Percentiles rank a stretch among this genome's conserved stretches.
Conservation (phyloP, 2,113 vertebrate genomes). For the Neofelis nebulosa region DNA sequence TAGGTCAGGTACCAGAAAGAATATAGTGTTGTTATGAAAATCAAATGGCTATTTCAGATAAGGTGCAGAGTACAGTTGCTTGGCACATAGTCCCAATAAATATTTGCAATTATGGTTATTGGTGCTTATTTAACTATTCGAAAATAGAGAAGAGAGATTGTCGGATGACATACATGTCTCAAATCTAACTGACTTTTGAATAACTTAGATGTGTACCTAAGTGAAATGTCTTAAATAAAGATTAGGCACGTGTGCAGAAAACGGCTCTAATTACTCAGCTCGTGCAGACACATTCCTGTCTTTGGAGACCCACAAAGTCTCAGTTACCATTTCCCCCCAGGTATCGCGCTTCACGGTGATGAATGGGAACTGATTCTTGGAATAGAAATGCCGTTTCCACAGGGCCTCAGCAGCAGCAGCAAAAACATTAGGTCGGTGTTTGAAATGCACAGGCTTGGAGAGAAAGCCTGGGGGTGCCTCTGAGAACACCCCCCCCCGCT, state of each 20-base stretch:
- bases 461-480: slow-evolving; percentile 8
- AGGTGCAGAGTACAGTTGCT: background rate
- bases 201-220: slow-evolving; percentile 71
- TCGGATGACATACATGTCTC: slow-evolving; percentile 19
- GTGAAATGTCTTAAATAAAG: slow-evolving; percentile 81
- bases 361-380: slow-evolving; percentile 72
- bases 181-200: slow-evolving; percentile 65
- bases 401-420: background rate
- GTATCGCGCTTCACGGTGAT: slow-evolving; percentile 75
- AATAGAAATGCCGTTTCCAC: slow-evolving; percentile 62
- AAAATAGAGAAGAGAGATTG: background rate
- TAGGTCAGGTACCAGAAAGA: background rate
- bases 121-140: background rate
- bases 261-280: slow-evolving; percentile 73
- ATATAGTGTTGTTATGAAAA: background rate
- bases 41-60: background rate
- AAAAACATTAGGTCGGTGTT: background rate
- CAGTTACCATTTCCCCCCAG: slow-evolving; percentile 57
- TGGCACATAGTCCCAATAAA: background rate
- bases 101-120: background rate
- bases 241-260: slow-evolving; percentile 74
- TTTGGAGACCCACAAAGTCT: slow-evolving; percentile 64
- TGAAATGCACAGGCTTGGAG: slow-evolving; percentile 56
- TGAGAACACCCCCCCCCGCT: background rate
- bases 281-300: background rate